Base-by-base conservation (phyloP, 2,797 vertebrate genomes). In the Hippocampus kuda region DNA sequence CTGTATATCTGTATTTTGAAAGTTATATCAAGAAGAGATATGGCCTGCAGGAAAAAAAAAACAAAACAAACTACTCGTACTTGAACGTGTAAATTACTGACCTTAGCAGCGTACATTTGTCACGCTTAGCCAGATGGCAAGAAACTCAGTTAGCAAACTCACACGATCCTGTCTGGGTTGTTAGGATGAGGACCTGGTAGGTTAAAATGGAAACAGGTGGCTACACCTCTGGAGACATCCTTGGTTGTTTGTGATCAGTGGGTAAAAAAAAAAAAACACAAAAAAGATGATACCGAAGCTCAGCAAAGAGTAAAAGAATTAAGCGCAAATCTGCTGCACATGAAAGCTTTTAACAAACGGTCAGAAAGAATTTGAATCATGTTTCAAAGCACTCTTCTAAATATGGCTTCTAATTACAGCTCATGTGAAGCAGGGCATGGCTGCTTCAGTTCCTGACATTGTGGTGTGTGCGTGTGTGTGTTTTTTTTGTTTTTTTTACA, bases 361-460 rank as follows among this genome's bases (percentile, higher is more conserved):
- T 49, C 59, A 18, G 62, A 59, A 67, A 65, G 22, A 56, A 56
- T 69, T 1, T 0, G 65, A 49, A 61, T 79, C 59, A 24, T 49
- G 56, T 81, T 87, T 80, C 79, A 72, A 79, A 72, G 63, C 64
- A 65, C 59, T 42, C 62, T 71, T 62, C 85, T 85, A 83, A 77
- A 85, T 74, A 76, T 72, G 81, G 69, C 75, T 71, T 65, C 34
- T 87, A 87, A 86, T 87, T 79, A 85, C 60, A 63, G 4, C 46
- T 68, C 70, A 83, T 74, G 68, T 81, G 70, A 30, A 72, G 13
- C 71, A 73, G 76, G 79, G 81, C 73, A 69, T 9, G 76, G 79
- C 76, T 67, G 70, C 68, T 67, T 73, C 62, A 42, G 41, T 68
- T 81, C 82, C 82, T 85, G 73, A 85, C 77, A 88, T 87, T 89